A percentile compares a stretch with the other conserved stretches of the same genome.
Evolutionary conservation across 2,797 vertebrate species (phyloP).

Genomic region (Alauda arvensis): DNA sequence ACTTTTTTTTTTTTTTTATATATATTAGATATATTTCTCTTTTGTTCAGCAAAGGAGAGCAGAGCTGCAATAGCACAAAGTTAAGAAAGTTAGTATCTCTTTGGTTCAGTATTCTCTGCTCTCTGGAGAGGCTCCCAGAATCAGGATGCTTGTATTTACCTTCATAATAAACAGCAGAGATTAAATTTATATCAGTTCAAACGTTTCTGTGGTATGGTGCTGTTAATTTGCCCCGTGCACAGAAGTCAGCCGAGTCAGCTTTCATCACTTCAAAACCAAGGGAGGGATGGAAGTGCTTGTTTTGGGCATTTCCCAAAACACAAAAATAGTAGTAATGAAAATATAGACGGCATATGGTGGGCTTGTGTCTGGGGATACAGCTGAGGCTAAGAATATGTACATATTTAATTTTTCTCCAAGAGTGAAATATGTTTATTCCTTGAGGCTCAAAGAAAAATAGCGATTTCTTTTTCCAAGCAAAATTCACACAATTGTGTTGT

Average conservation of each 20-base stretch:
- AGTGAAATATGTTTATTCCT: not conserved
- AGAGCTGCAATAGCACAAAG: not conserved
- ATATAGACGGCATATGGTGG: not conserved
- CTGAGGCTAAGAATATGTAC: not conserved
- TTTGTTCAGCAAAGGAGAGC: not conserved
- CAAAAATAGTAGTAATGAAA: slow-evolving; percentile 7
- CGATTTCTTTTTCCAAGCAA: not conserved
- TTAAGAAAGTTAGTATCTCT: not conserved
- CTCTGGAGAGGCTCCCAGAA: not conserved
- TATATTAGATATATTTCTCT: not conserved
- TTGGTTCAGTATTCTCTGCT: not conserved
- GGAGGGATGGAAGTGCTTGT: not conserved
- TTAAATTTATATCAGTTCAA: not conserved
- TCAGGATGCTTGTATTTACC: not conserved
- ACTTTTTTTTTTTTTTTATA: not conserved
- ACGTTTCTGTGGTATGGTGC: not conserved
- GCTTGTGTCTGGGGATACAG: not conserved
- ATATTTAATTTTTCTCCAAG: not conserved
- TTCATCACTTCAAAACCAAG: not conserved
- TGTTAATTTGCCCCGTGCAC: not conserved
- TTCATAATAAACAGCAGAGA: not conserved
- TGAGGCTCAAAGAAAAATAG: not conserved
- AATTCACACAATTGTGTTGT: not conserved
- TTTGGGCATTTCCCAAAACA: slow-evolving; percentile 16
- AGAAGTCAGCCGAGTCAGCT: not conserved